Base-by-base conservation (phyloP, 2,113 vertebrate species). In the Cheilinus undulatus region DNA sequence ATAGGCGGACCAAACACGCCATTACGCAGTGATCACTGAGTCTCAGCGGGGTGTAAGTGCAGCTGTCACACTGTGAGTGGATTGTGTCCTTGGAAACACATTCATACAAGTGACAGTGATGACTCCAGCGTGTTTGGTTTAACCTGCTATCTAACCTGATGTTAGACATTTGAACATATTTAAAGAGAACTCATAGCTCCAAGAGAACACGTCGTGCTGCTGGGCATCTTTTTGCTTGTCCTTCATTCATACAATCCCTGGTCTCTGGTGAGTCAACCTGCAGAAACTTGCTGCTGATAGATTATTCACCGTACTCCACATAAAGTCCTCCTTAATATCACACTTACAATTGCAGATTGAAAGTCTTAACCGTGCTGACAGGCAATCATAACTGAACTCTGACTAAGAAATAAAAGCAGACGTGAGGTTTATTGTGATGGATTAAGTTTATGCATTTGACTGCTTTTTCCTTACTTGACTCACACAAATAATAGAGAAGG, bases 1-100 rank as follows among this genome's bases (percentile, higher is more conserved):
- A 20, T 17, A 76, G 59, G 24, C 1, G 40, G 57, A 68, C 48
- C n/a, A 34, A 80, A 75, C 43, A 45, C 5, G 7, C 52, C 56
- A 67, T 82, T 73, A 45, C 71, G 58, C 51, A 50, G 34, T 28
- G 45, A 78, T 76, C 67, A 53, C 61, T 65, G 42, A 56, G 49
- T 15, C 46, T 62, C 24, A 45, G 69, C 56, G 17, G 65, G 34
- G 49, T 61, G 53, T 27, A 30, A 40, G 51, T 22, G 50, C 15
- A 38, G n/a, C 23, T n/a, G 1, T 26, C 40, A 10, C 46, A 32
- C 27, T 56, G 52, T 7, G 13, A 14, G 7, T 40, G 46, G 20
- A 12, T 65, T 32, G 17, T 53, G 34, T 57, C 52, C 34, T 58
- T 51, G 45, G 23, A 36, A 60, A 42, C 12, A 42, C 15, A 17